Evolutionary conservation across 2,888 invertebrate species (phyloP).

Genomic region (Plagiodera versicolora): DNA sequence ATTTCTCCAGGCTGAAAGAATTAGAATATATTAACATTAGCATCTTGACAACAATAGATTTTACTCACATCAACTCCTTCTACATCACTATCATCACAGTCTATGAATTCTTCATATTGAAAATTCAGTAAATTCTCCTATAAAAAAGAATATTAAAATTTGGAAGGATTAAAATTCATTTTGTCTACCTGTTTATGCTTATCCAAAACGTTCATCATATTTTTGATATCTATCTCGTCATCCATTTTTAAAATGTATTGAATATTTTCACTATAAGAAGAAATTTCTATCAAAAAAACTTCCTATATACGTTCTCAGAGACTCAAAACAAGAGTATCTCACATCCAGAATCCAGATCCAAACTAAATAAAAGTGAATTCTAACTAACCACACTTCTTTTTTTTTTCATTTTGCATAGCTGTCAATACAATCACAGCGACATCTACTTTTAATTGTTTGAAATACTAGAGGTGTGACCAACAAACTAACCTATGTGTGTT

Average conservation of each 20-base stretch:
- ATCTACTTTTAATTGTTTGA: too few relatives aligned
- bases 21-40: too few relatives aligned
- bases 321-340: too few relatives aligned
- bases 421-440: too few relatives aligned
- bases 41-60: background rate
- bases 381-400: too few relatives aligned
- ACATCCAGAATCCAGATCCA: too few relatives aligned
- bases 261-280: too few relatives aligned
- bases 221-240: slow-evolving; percentile 33
- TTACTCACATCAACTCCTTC: slow-evolving; percentile 20
- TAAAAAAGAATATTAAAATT: slow-evolving; percentile 4
- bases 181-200: slow-evolving; percentile 22
- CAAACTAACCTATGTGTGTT: too few relatives aligned
- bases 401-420: too few relatives aligned
- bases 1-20: slow-evolving; percentile 13
- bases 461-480: too few relatives aligned
- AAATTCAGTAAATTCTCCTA: slow-evolving; percentile 18
- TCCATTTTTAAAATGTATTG: too few relatives aligned
- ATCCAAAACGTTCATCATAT: slow-evolving; percentile 27
- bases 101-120: slow-evolving; percentile 29
- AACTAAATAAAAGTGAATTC: too few relatives aligned
- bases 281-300: background rate
- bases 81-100: slow-evolving; percentile 26
- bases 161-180: background rate
- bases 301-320: background rate